These are phyloP conservation scores for Ametastegia equiseti DNA, from an alignment of 2,888 invertebrate genomes.

Conservation along the genomic window DNA sequence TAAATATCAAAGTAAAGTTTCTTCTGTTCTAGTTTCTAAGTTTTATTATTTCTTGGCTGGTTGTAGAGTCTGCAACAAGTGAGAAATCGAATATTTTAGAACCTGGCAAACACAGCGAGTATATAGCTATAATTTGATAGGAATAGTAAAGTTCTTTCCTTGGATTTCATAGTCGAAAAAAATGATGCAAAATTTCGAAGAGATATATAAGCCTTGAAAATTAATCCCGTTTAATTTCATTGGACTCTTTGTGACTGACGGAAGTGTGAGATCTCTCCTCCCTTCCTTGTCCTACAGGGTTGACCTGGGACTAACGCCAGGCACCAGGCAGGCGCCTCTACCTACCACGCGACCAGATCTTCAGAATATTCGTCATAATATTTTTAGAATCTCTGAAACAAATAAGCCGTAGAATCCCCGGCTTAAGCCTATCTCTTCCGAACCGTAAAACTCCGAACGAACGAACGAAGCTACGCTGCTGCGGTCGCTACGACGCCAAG, in stretches of 20 bases:
- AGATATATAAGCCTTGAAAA: not conserved
- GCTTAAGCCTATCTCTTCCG: conserved; percentile 57
- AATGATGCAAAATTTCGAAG: not conserved
- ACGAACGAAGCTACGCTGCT: conserved; percentile 15
- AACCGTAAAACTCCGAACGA: conserved; percentile 53
- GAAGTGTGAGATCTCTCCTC: not conserved
- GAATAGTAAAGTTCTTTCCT: too few species aligned
- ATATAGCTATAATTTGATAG: too few species aligned
- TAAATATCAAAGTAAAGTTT: not conserved
- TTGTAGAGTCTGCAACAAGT: not conserved
- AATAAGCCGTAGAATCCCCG: conserved; percentile 47
- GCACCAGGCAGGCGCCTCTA: conserved; percentile 24
- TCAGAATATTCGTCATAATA: conserved; percentile 28
- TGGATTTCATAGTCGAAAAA: not conserved
- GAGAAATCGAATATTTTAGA: not conserved
- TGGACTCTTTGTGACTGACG: not conserved
- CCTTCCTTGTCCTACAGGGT: not conserved
- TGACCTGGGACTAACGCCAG: not conserved
- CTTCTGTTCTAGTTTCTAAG: not conserved
- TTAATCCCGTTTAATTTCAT: not conserved
- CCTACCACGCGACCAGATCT: conserved; percentile 20
- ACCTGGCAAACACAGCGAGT: not conserved
- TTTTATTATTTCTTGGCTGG: not conserved
- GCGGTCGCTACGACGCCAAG: conserved; percentile 28
- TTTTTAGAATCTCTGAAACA: conserved; percentile 40